A percentile compares a stretch with the other conserved stretches of the same genome.
phyloP scores from a whole-genome alignment of 2,888 invertebrate species.

The Dioctria linearis region DNA sequence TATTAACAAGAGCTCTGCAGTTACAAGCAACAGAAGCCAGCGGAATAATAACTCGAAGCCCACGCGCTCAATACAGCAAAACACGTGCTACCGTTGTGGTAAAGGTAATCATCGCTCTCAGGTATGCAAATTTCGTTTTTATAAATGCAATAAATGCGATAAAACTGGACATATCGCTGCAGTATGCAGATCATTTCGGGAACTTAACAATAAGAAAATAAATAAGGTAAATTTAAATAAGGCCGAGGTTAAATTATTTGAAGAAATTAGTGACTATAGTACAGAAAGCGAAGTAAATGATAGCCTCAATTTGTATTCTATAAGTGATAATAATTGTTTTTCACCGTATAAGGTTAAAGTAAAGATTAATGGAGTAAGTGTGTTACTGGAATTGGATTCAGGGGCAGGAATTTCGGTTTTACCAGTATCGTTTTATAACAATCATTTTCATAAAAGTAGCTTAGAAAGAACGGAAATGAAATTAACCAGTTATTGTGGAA shows the following conservation, averaged over 20 bases:
- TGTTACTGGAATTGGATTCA: background rate
- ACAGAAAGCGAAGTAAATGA: background rate
- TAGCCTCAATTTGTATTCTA: too few relatives aligned
- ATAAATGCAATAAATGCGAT: background rate
- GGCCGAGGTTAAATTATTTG: too few relatives aligned
- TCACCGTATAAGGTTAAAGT: background rate
- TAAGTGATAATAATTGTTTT: too few relatives aligned
- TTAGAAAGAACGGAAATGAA: too few relatives aligned
- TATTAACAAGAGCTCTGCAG: too few relatives aligned
- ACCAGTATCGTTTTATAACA: background rate
- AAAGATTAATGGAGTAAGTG: background rate
- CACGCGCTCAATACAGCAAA: background rate
- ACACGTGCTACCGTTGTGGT: background rate
- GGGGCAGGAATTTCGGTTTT: background rate
- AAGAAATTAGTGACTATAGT: background rate
- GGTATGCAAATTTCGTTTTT: background rate
- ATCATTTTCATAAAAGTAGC: background rate
- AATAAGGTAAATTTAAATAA: too few relatives aligned
- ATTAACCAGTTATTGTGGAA: background rate
- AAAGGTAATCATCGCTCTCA: background rate
- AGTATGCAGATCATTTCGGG: background rate
- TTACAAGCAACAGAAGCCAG: too few relatives aligned
- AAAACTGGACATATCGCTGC: background rate
- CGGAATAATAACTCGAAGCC: too few relatives aligned
- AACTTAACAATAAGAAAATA: too few relatives aligned